A percentile compares a stretch with the other conserved stretches of the same genome.
Conservation (phyloP, 2,113 vertebrate genomes). For the Zapus hudsonius region DNA sequence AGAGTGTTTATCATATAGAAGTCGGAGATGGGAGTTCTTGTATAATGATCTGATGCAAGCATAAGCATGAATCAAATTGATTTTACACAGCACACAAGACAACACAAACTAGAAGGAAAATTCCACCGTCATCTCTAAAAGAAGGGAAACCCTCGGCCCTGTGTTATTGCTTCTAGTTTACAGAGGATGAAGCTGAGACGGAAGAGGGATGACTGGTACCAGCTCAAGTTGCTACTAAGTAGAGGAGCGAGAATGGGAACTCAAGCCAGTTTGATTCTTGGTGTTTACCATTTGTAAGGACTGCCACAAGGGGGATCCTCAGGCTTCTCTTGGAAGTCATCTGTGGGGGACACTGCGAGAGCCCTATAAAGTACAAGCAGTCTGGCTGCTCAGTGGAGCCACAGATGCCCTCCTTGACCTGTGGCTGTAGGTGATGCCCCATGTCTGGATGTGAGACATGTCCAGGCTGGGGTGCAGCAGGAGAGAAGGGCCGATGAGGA, state of each 20-base stretch:
- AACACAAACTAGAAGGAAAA: constrained; percentile 30
- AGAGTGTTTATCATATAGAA: background rate
- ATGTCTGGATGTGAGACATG: background rate
- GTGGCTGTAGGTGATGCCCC: rapidly evolving
- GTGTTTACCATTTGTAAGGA: background rate
- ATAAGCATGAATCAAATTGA: background rate
- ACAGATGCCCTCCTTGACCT: rapidly evolving
- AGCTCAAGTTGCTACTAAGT: background rate
- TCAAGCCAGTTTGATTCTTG: background rate
- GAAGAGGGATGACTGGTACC: background rate
- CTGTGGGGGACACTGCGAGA: background rate
- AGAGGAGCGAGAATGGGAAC: background rate
- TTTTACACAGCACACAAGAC: background rate
- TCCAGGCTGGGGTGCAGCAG: no score
- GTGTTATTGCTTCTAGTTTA: background rate
- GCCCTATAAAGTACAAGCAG: no score
- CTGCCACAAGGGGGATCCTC: background rate
- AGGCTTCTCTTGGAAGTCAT: background rate
- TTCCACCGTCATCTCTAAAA: background rate
- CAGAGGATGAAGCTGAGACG: background rate
- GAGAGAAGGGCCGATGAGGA: background rate
- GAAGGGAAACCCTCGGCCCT: no score
- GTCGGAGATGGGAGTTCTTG: background rate
- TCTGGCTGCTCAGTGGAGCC: no score
- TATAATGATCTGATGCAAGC: background rate